A percentile compares a stretch with the other conserved stretches of the same genome.
Evolutionary conservation across 2,797 vertebrate species (phyloP).

Genomic region (Phaenicophaeus curvirostris): DNA sequence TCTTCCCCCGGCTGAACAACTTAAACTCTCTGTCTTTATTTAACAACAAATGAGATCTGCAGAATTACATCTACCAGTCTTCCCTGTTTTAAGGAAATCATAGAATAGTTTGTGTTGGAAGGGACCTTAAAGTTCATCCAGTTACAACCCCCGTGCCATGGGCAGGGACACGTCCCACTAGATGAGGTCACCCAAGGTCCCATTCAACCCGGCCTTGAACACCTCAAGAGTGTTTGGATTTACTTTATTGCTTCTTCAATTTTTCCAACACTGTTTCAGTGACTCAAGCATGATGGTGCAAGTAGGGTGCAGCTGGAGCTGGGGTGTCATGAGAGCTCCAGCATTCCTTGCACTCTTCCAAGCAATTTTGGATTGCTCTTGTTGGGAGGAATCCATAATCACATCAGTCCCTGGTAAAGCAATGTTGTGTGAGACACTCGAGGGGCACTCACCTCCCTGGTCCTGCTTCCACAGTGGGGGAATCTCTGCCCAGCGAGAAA

Average conservation of each 20-base stretch:
- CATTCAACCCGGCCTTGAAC: no score
- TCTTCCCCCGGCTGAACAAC: no score
- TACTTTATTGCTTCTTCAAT: neutral
- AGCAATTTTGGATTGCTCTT: neutral
- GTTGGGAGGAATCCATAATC: neutral
- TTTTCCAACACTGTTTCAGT: neutral
- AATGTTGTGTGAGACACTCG: neutral
- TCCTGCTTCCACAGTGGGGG: neutral
- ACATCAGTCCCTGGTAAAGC: neutral
- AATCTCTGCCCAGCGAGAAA: neutral
- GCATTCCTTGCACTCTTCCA: neutral
- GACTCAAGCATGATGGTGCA: neutral
- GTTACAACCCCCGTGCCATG: no score
- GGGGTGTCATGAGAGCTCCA: neutral
- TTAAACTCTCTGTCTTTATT: neutral
- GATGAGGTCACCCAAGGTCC: no score
- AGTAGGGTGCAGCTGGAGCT: neutral
- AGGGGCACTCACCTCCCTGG: neutral
- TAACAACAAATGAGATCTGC: neutral
- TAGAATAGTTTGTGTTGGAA: no score
- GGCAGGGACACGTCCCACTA: no score
- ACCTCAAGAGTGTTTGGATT: neutral
- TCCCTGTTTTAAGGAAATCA: neutral
- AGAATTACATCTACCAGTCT: neutral
- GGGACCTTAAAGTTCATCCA: no score